A percentile compares a stretch with the other conserved stretches of the same genome.
phyloP scores from a whole-genome alignment of 2,797 vertebrate species.

The Fistularia commersonii region DNA sequence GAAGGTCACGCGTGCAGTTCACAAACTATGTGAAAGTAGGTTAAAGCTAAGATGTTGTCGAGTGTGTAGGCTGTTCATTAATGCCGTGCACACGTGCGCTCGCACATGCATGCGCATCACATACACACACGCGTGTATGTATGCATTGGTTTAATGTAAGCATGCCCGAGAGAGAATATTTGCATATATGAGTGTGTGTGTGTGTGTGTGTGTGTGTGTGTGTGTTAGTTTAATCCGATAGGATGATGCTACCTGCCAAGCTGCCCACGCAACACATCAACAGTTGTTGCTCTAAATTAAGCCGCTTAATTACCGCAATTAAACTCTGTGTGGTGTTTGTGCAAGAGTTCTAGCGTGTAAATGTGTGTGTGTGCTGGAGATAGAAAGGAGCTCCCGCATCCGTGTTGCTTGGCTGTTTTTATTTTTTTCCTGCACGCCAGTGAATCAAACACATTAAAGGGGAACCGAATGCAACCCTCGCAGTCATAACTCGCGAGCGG shows the following conservation, averaged over 20 bases:
- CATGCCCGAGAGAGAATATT: constrained; percentile 49
- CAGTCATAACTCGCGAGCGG: too few relatives aligned
- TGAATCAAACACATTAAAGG: too few relatives aligned
- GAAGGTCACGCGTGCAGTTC: constrained; percentile 50
- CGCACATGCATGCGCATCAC: too few relatives aligned
- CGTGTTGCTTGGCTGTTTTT: constrained; percentile 8
- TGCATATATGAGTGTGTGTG: constrained; percentile 24
- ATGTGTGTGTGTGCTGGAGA: constrained; percentile 11
- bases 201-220: too few relatives aligned
- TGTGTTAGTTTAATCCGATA: constrained; percentile 55
- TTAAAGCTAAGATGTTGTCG: constrained; percentile 54
- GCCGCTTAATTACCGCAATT: constrained; percentile 70
- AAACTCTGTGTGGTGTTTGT: constrained; percentile 55
- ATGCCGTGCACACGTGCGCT: constrained; percentile 21
- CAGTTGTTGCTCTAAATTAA: constrained; percentile 69
- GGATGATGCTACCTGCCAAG: constrained; percentile 62
- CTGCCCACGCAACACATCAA: constrained; percentile 55
- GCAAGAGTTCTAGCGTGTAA: constrained; percentile 18
- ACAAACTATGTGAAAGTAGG: constrained; percentile 61
- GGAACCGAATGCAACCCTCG: too few relatives aligned
- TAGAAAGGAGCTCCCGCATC: constrained; percentile 9
- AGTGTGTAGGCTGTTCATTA: constrained; percentile 52
- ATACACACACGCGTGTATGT: constrained; percentile 4
- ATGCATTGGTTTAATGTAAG: constrained; percentile 34
- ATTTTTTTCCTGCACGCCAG: constrained; percentile 18